phyloP scores from a whole-genome alignment of 2,888 invertebrate species.

The Nipponacmea schrenckii region DNA sequence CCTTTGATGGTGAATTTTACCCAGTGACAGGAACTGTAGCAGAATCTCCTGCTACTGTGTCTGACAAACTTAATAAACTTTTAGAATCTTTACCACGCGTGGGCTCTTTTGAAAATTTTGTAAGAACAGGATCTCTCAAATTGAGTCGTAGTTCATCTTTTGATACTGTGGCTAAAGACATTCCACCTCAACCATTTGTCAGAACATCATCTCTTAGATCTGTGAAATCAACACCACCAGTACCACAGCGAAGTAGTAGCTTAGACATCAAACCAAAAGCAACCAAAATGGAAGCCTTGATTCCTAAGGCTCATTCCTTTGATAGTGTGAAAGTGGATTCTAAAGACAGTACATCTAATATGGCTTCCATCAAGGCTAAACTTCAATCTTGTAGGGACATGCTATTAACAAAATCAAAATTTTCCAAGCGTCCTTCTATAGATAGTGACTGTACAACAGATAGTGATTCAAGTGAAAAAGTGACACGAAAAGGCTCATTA shows the following conservation, averaged over 20 bases:
- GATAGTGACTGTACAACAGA: constrained; percentile 16
- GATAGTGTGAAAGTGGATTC: constrained; percentile 24
- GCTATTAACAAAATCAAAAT: constrained; percentile 31
- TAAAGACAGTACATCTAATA: constrained; percentile 29
- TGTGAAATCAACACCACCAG: constrained; percentile 1
- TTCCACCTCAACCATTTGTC: constrained; percentile 11
- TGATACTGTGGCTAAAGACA: constrained; percentile 14
- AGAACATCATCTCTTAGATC: constrained; percentile 12
- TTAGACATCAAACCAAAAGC: constrained; percentile 9
- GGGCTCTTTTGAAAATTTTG: constrained; percentile 7
- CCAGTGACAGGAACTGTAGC: constrained; percentile 20
- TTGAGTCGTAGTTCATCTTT: constrained; percentile 33
- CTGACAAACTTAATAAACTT: constrained; percentile 53
- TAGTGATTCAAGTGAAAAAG: constrained; percentile 10
- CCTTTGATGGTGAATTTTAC: background rate
- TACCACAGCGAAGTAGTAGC: constrained; percentile 18
- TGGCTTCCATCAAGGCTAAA: constrained; percentile 56
- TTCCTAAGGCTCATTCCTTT: constrained; percentile 36
- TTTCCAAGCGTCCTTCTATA: background rate
- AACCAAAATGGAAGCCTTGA: background rate
- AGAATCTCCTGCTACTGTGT: constrained; percentile 57
- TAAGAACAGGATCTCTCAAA: constrained; percentile 27
- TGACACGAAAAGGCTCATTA: constrained; percentile 36
- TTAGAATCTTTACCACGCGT: constrained; percentile 46
- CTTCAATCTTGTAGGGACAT: constrained; percentile 56